These are phyloP conservation scores for Eudasyphora cyanicolor DNA, from an alignment of 2,888 invertebrate genomes.

Conservation along the genomic window DNA sequence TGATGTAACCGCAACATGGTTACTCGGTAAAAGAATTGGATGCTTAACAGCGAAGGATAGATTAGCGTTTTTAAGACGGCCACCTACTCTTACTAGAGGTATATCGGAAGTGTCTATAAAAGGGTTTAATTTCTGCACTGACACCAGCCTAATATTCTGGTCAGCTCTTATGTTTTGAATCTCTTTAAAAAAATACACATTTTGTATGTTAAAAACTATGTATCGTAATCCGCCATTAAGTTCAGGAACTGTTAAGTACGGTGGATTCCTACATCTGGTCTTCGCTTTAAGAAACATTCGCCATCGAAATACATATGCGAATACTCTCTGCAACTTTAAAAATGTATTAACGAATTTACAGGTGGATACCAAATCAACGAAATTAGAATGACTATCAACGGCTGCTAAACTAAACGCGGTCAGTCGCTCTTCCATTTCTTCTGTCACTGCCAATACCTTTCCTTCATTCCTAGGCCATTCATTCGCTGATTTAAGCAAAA, in stretches of 20 bases:
- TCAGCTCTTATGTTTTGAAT: background rate
- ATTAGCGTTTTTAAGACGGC: conserved; percentile 37
- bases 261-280: background rate
- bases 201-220: background rate
- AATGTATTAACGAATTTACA: background rate
- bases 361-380: background rate
- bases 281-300: background rate
- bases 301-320: background rate
- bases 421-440: background rate
- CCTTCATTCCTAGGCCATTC: background rate
- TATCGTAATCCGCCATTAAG: background rate
- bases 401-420: background rate
- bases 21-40: conserved; percentile 27
- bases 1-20: background rate
- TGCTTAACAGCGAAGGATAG: conserved; percentile 45
- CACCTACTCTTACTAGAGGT: conserved; percentile 42
- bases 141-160: background rate
- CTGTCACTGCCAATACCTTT: background rate
- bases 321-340: background rate
- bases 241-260: background rate
- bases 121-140: conserved; percentile 27
- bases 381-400: background rate
- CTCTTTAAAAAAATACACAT: background rate
- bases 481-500: background rate
- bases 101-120: conserved; percentile 31